Conservation (phyloP, 1,140 invertebrate species). For the Zaprionus gabonicus region DNA sequence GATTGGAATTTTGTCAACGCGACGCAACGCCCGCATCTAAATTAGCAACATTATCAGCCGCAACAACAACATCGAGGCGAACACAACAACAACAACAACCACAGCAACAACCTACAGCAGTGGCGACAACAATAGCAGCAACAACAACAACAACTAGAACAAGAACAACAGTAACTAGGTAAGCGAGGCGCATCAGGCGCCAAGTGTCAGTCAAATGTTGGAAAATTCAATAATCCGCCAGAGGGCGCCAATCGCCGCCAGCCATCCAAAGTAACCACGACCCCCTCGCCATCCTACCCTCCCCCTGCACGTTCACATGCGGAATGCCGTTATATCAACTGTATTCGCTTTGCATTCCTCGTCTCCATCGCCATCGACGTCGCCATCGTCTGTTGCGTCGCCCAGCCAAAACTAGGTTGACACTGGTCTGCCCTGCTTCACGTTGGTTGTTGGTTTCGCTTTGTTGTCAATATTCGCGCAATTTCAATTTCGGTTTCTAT, state of each 20-base stretch:
- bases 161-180: slow-evolving; percentile 29
- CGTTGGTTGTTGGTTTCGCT: slow-evolving; percentile 43
- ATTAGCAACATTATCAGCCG: slow-evolving; percentile 47
- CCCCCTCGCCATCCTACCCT: background rate
- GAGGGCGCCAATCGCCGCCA: slow-evolving; percentile 56
- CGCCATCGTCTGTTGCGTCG: slow-evolving; percentile 69
- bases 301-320: slow-evolving; percentile 6
- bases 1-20: slow-evolving; percentile 60
- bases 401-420: slow-evolving; percentile 72
- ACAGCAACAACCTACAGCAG: background rate
- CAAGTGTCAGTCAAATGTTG: slow-evolving; percentile 77
- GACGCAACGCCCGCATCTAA: slow-evolving; percentile 50
- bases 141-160: background rate
- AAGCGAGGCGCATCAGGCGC: slow-evolving; percentile 66
- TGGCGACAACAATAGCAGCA: slow-evolving; percentile 5
- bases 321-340: slow-evolving; percentile 53
- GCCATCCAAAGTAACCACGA: slow-evolving; percentile 1
- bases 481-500: slow-evolving; percentile 60
- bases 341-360: slow-evolving; percentile 27
- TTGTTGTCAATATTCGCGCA: slow-evolving; percentile 51
- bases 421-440: slow-evolving; percentile 40
- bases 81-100: slow-evolving; percentile 19
- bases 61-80: slow-evolving; percentile 18
- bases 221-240: slow-evolving; percentile 82
- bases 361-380: slow-evolving; percentile 22